phyloP scores from a whole-genome alignment of 2,888 invertebrate species.

The Eretmocerus hayati region DNA sequence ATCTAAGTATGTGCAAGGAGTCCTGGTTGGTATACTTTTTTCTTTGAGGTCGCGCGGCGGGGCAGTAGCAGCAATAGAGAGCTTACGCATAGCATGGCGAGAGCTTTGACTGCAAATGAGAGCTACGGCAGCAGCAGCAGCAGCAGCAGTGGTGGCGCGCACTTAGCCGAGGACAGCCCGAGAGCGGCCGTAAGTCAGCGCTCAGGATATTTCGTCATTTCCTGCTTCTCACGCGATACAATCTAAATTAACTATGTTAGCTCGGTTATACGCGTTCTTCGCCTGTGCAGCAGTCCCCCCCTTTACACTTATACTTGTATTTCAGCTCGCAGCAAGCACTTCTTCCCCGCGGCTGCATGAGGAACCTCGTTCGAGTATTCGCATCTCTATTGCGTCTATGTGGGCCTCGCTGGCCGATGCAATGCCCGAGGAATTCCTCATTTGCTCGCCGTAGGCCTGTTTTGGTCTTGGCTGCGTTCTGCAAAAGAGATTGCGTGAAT shows the following conservation, averaged over 20 bases:
- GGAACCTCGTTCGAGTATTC: not conserved
- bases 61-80: not conserved
- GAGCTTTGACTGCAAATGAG: no score
- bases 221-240: slow-evolving; percentile 49
- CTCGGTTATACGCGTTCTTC: slow-evolving; percentile 45
- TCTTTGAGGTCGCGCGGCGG: slow-evolving; percentile 13
- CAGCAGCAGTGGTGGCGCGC: slow-evolving; percentile 15
- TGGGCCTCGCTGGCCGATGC: no score
- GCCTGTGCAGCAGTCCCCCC: slow-evolving; percentile 18
- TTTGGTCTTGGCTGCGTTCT: no score
- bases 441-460: not conserved
- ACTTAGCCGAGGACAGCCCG: slow-evolving; percentile 21
- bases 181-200: slow-evolving; percentile 42
- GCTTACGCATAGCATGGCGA: no score
- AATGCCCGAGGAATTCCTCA: not conserved
- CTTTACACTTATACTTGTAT: slow-evolving; percentile 5
- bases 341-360: slow-evolving; percentile 3
- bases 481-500: no score
- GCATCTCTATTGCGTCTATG: no score
- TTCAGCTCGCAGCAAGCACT: slow-evolving; percentile 10
- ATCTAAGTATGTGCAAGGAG: no score
- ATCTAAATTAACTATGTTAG: slow-evolving; percentile 49
- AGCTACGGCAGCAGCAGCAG: no score
- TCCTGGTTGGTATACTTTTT: no score
- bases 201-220: slow-evolving; percentile 49